These are phyloP conservation scores for Euzophera pinguis DNA, from an alignment of 2,888 invertebrate species.

Conservation along the genomic window DNA sequence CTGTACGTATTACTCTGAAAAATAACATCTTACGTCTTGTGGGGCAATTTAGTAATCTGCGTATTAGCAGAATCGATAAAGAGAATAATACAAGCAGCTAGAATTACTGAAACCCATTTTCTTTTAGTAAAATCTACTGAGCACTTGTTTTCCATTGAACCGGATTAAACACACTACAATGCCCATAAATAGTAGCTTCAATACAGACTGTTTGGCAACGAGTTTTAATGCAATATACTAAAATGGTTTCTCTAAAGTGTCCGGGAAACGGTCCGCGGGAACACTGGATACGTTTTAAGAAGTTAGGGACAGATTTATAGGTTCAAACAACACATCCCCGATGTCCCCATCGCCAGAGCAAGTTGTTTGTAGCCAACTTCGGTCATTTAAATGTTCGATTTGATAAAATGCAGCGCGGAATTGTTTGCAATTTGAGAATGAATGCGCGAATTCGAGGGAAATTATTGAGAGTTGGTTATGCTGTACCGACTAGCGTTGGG, in stretches of 20 bases:
- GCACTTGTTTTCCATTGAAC: not conserved
- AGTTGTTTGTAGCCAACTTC: slow-evolving; percentile 64
- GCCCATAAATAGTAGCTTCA: slow-evolving; percentile 3
- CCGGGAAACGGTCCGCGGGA: slow-evolving; percentile 51
- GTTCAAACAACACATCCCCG: slow-evolving; percentile 60
- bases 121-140: not conserved
- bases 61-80: no score
- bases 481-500: no score
- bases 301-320: slow-evolving; percentile 75
- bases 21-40: no score
- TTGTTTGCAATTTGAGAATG: slow-evolving; percentile 33
- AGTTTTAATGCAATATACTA: slow-evolving; percentile 67
- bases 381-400: slow-evolving; percentile 72
- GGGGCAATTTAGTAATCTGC: no score
- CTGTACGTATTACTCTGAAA: no score
- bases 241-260: slow-evolving; percentile 71
- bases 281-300: slow-evolving; percentile 70
- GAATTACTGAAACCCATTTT: no score
- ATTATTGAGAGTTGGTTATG: no score
- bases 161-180: slow-evolving; percentile 36
- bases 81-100: no score
- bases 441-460: no score
- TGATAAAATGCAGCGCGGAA: slow-evolving; percentile 64
- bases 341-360: slow-evolving; percentile 51
- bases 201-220: slow-evolving; percentile 58